These are phyloP conservation scores for Bombus ignitus DNA, from an alignment of 1,140 invertebrate genomes.

Conservation along the genomic window DNA sequence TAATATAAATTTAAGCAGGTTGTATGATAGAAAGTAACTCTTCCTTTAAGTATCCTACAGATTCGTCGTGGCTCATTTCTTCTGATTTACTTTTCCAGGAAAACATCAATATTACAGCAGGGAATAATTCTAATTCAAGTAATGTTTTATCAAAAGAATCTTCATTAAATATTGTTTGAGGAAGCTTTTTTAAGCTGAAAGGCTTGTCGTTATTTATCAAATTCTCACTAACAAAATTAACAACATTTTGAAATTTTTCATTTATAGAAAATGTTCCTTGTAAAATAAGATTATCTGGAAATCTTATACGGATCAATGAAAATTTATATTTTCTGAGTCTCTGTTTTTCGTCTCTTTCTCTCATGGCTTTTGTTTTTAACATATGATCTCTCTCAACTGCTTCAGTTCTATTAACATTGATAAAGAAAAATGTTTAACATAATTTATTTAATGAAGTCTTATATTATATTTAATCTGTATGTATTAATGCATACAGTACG, in stretches of 20 bases:
- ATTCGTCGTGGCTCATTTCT: slow-evolving; percentile 76
- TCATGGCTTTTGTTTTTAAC: slow-evolving; percentile 95
- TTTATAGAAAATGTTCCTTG: slow-evolving; percentile 93
- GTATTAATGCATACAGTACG: slow-evolving; percentile 10
- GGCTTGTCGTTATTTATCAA: slow-evolving; percentile 86
- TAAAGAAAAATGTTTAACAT: slow-evolving; percentile 28
- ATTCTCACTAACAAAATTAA: slow-evolving; percentile 89
- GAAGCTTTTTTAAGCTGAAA: slow-evolving; percentile 86
- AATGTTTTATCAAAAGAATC: slow-evolving; percentile 87
- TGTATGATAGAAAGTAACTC: slow-evolving; percentile 87
- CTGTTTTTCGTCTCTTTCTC: slow-evolving; percentile 92
- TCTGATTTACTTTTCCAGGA: slow-evolving; percentile 83
- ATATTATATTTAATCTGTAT: not conserved
- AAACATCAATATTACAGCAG: slow-evolving; percentile 89
- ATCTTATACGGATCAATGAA: slow-evolving; percentile 91
- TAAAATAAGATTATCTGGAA: slow-evolving; percentile 93
- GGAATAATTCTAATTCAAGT: slow-evolving; percentile 88
- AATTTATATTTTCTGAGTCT: slow-evolving; percentile 93
- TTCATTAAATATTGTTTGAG: slow-evolving; percentile 85
- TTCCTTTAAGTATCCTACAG: slow-evolving; percentile 87
- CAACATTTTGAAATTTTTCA: slow-evolving; percentile 88
- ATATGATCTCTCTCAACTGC: slow-evolving; percentile 91
- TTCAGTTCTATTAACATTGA: slow-evolving; percentile 85
- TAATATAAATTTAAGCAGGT: slow-evolving; percentile 29
- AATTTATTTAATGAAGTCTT: slow-evolving; percentile 10